Base-by-base conservation (phyloP, 2,888 invertebrate genomes). In the Danaus chrysippus region DNA sequence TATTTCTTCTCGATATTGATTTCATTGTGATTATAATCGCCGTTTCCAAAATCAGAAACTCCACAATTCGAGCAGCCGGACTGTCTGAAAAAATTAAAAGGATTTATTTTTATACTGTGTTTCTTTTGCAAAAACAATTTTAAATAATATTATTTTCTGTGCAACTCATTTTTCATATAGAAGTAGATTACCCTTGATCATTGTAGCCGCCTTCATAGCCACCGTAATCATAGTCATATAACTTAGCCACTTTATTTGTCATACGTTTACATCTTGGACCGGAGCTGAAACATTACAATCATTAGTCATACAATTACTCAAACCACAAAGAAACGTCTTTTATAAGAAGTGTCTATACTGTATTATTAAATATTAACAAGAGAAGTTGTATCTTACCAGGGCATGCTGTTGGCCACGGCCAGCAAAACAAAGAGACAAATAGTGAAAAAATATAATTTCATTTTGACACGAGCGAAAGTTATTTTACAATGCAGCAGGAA, bases 191-290 rank as follows among this genome's bases (percentile, higher is more conserved):
- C 49, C 49, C 10, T 13, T 49, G 13, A 15, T 17, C 49, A 3
- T 11, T 17, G 49, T 49, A 17, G 15, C 49, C 49, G 9, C 17
- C 49, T 11, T 17, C 5, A 49, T 49, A 49, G 46, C 46, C 46
- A 46, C 15, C n/a, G 17, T 49, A 15, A 17, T 49, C 10, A 49
- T 49, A 15, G 17, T 49, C 17, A 17, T 49, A 49, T 0, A 49
- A 17, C 11, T 49, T 17, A 17, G 49, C 49, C 10, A 49, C n/a
- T 10, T 17, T 17, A 10, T 49, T 49, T 10, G 49, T 49, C 49
- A 49, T 49, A 10, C 49, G 49, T 11, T 49, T 49, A 49, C 49
- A 49, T 49, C 49, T 49, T 49, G 49, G 17, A 15, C 49, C 49
- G 17, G 11, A 10, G 17, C 49, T 49, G 49, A 15, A 49, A 17